Percentiles rank a stretch among this genome's conserved stretches.
These are phyloP conservation scores for Physocephala rufipes DNA, from an alignment of 2,888 invertebrate genomes.

Conservation along the genomic window DNA sequence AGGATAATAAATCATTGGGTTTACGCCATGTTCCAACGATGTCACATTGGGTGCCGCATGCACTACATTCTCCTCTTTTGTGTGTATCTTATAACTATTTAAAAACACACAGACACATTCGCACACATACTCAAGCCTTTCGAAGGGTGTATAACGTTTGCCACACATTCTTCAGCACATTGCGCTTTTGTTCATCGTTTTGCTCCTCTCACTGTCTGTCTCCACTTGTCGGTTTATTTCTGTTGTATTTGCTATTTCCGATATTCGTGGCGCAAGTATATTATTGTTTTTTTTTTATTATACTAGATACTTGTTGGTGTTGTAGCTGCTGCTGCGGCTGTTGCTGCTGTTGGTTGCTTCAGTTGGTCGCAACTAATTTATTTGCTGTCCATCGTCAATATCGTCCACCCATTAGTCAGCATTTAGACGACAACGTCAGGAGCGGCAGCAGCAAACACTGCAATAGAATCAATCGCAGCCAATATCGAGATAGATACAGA, in stretches of 20 bases:
- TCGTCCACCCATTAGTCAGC: constrained; percentile 10
- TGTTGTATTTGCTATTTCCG: background rate
- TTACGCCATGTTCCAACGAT: constrained; percentile 63
- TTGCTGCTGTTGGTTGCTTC: constrained; percentile 10
- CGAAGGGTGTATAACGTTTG: background rate
- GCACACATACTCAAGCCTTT: no score
- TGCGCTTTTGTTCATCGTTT: background rate
- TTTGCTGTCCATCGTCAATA: constrained; percentile 15
- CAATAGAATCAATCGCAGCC: background rate
- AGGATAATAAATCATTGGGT: constrained; percentile 64
- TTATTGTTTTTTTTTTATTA: background rate
- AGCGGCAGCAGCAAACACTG: background rate
- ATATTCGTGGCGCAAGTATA: constrained; percentile 14
- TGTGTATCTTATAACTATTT: constrained; percentile 58
- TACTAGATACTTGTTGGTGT: constrained; percentile 6
- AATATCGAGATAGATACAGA: no score
- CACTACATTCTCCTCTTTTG: constrained; percentile 46
- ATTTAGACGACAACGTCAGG: no score
- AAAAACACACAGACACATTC: constrained; percentile 41
- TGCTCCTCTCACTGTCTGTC: no score
- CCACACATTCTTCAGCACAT: background rate
- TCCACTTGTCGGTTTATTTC: background rate
- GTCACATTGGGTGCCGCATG: constrained; percentile 61
- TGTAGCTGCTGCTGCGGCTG: constrained; percentile 13
- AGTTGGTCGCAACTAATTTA: constrained; percentile 31